phyloP scores from a whole-genome alignment of 2,888 invertebrate species.

The Drosophila testacea region DNA sequence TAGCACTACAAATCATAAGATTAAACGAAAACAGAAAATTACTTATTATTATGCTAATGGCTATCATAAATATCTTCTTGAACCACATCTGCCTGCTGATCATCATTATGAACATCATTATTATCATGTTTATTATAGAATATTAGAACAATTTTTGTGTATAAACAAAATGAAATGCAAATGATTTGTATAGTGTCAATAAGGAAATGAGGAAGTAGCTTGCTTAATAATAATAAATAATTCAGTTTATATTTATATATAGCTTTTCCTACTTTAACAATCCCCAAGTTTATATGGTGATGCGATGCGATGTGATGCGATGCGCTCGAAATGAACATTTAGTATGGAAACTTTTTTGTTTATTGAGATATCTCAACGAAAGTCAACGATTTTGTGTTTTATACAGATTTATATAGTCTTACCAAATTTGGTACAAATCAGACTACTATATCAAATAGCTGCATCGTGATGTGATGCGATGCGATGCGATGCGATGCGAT shows the following conservation, averaged over 20 bases:
- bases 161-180: slow-evolving; percentile 18
- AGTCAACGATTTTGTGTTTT: too few relatives aligned
- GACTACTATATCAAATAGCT: too few relatives aligned
- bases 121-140: slow-evolving; percentile 46
- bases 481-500: too few relatives aligned
- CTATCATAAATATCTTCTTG: slow-evolving; percentile 53
- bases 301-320: too few relatives aligned
- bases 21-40: slow-evolving; percentile 55
- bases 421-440: too few relatives aligned
- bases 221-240: slow-evolving; percentile 11
- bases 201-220: slow-evolving; percentile 13
- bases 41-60: slow-evolving; percentile 52
- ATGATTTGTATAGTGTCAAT: slow-evolving; percentile 12
- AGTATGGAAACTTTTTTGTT: too few relatives aligned
- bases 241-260: neutral
- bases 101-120: slow-evolving; percentile 8
- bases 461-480: too few relatives aligned
- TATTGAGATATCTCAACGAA: too few relatives aligned
- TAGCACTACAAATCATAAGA: slow-evolving; percentile 42
- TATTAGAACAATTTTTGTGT: slow-evolving; percentile 28
- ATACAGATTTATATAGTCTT: too few relatives aligned
- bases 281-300: neutral
- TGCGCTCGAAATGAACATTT: too few relatives aligned
- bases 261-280: neutral
- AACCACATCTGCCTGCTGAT: slow-evolving; percentile 23